These are phyloP conservation scores for Heterotis niloticus DNA, from an alignment of 2,113 vertebrate species.

Conservation along the genomic window DNA sequence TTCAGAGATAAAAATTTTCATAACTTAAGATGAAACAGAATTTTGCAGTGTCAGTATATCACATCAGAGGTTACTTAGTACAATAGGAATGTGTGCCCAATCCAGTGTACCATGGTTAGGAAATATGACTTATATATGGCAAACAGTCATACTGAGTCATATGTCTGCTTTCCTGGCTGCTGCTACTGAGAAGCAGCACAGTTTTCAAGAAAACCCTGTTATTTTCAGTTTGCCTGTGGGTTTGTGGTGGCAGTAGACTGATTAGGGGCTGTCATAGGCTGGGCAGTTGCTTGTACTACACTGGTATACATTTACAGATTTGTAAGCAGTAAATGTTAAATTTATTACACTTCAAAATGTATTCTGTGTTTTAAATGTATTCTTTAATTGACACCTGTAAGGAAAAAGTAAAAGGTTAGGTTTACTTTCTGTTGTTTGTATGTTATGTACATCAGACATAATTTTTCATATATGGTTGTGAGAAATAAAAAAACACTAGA, in stretches of 20 bases:
- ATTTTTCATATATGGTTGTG: too few species aligned
- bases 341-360: too few species aligned
- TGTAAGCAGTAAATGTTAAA: too few species aligned
- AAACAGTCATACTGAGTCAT: not conserved
- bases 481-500: too few species aligned
- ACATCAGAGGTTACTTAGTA: not conserved
- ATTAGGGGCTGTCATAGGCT: not conserved
- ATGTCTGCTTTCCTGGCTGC: not conserved
- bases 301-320: too few species aligned
- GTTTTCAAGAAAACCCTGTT: conserved; percentile 3
- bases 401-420: too few species aligned
- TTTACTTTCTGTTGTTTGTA: too few species aligned
- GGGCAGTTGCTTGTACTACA: not conserved
- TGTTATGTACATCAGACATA: too few species aligned
- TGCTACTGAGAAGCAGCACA: not conserved
- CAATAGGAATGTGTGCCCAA: not conserved
- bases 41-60: not conserved
- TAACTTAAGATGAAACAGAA: not conserved
- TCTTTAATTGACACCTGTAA: too few species aligned
- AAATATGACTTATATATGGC: not conserved
- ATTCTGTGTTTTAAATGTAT: too few species aligned
- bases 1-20: not conserved
- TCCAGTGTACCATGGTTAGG: too few species aligned
- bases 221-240: not conserved
- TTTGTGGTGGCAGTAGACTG: not conserved